Evolutionary conservation across 2,113 vertebrate species (phyloP).

Genomic region (Arenaria interpres): DNA sequence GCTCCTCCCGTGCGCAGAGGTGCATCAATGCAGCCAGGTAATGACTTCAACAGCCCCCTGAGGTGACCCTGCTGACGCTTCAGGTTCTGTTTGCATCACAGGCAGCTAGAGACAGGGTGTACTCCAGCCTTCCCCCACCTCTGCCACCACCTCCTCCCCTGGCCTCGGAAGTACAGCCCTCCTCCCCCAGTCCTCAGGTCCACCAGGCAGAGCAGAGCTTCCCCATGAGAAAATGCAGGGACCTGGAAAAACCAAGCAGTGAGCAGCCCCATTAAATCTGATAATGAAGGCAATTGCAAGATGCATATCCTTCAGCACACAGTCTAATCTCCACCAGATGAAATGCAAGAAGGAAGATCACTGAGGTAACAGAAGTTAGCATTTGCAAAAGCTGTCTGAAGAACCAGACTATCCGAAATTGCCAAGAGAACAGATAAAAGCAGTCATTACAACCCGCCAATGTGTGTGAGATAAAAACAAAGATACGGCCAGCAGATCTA

Average conservation of each 20-base stretch:
- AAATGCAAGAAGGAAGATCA: not conserved
- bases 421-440: not conserved
- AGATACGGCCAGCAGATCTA: not conserved
- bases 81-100: not conserved
- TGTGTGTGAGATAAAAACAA: not conserved
- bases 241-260: not conserved
- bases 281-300: not conserved
- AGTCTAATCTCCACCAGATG: not conserved
- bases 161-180: not conserved
- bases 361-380: not conserved
- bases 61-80: not conserved
- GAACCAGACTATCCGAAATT: not conserved
- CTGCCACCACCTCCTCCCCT: not conserved
- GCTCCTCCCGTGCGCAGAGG: rapidly evolving
- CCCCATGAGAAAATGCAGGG: not conserved
- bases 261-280: not conserved
- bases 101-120: not conserved
- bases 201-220: not conserved
- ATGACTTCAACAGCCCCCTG: not conserved
- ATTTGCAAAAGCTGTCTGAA: not conserved
- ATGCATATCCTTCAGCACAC: slow-evolving; percentile 1
- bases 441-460: not conserved
- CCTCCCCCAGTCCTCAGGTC: not conserved
- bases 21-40: not conserved
- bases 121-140: not conserved